Evolutionary conservation across 2,888 invertebrate genomes (phyloP), one percentile per base, ranked within the genome.

Genomic region (Drosophila vallismaia): DNA sequence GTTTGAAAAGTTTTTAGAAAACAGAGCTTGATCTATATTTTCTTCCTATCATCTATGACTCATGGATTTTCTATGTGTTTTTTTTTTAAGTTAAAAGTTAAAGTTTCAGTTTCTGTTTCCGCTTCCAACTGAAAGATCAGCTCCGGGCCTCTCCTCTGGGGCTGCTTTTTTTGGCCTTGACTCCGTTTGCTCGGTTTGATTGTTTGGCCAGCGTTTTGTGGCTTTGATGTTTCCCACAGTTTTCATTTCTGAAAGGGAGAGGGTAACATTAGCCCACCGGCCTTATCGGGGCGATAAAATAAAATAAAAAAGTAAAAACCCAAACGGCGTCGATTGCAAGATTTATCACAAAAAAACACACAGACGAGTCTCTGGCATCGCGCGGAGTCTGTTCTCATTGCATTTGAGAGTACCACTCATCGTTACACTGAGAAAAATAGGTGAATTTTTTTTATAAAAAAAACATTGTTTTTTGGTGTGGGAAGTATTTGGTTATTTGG

Each of bases 271-370:
- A 63, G 64, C 60, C 24, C 36, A 24, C 24, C 56, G 40, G 10
- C 33, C 76, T 71, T 79, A 82, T 79, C 84, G 74, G 74, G 36
- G 64, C 54, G 63, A 62, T 60, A 60, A 60, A 55, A 49, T 24
- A 60, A 46, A 49, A 24, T 24, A 57, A 6, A 56, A 62, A 73
- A 71, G 63, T 42, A 3, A 1, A 12, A 4, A n/a, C 5, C n/a
- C 19, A 48, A 49, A 50, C 69, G 66, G 63, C 53, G 66, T 74
- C 79, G 74, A 84, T 77, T 84, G 75, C 64, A 71, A 87, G 85
- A 82, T 88, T 82, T 82, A 86, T 79, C 71, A 81, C 51, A 77
- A 56, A 38, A 38, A 40, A 53, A 36, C 55, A 63, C 72, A 58
- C 44, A 68, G 19, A 55, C 52, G 62, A 75, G 70, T 60, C 51